Base-by-base conservation (phyloP, 2,113 vertebrate species). In the Cercopithecus mona region DNA sequence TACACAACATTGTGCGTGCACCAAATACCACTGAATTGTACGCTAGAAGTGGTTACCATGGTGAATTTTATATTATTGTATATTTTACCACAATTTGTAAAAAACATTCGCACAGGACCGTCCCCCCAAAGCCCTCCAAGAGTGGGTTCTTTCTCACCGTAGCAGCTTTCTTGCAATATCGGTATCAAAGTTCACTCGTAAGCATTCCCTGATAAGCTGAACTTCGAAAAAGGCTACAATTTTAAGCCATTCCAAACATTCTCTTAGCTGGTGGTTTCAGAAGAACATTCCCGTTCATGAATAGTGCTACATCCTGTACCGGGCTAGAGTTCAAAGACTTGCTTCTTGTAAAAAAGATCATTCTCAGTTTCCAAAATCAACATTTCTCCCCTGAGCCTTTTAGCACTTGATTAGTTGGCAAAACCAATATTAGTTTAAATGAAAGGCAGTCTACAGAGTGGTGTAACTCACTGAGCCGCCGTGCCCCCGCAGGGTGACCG, bases 401-500 rank as follows among this genome's bases (percentile, higher is more conserved):
- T 93, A 78, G 80, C 94, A 89, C 82, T 82, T 82, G 94, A 97
- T 97, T 96, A 59, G 48, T 52, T 94, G 94, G 95, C 92, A 89
- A 84, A 66, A 84, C 50, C 68, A 82, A n/a, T 0, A 16, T 75
- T 94, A 38, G 12, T 76, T 81, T 76, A 66, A 90, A 91, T 3
- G 88, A 94, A 96, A 97, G 2, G 0, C n/a, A 82, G 61, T 94
- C 85, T 64, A 94, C 40, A 57, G 4, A 12, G 78, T 48, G 3
- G 32, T 30, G 70, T 76, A 70, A 76, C 91, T 98, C 96, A 98
- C 32, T 48, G 32, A 45, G 52, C 25, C 55, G 27, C 92, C 61
- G 96, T 95, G 90, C 83, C 94, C 94, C 98, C 93, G 45, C 98
- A 99, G 99, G 98, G 99, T 99, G 98, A 99, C 99, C 0, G 99